Evolutionary conservation across 2,113 vertebrate species (phyloP).

Genomic region (Vireo altiloquus): DNA sequence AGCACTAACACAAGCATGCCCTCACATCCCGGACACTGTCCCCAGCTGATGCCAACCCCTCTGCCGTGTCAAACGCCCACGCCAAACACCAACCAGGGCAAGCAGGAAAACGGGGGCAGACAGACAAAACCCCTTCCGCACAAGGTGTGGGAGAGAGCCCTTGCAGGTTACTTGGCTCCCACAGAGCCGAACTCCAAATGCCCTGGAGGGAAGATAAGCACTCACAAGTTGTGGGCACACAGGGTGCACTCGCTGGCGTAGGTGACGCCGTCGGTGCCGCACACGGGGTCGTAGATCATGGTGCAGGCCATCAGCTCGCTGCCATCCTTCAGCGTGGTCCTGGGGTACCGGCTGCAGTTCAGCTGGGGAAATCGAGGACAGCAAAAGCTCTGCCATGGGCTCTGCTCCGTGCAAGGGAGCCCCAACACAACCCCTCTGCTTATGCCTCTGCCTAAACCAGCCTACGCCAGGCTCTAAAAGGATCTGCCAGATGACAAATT

Average conservation of each 20-base stretch:
- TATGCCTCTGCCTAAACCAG: neutral
- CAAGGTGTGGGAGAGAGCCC: neutral
- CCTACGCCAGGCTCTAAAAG: neutral
- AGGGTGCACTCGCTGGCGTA: constrained; percentile 14
- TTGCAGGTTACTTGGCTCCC: neutral
- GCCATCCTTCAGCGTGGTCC: neutral
- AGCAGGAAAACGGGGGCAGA: rapidly evolving
- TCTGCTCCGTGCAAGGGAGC: neutral
- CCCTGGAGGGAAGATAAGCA: neutral
- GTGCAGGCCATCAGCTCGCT: neutral
- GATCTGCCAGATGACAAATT: neutral
- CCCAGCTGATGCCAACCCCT: rapidly evolving
- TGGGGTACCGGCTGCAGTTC: neutral
- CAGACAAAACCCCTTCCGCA: neutral
- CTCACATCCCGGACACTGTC: rapidly evolving
- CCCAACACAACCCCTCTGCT: neutral
- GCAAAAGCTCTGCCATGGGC: neutral
- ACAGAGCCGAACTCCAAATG: neutral
- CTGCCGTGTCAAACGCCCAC: rapidly evolving
- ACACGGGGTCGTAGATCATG: neutral
- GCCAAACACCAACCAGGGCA: neutral
- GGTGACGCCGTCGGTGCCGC: neutral
- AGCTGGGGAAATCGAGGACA: neutral
- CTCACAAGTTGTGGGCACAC: constrained; percentile 39
- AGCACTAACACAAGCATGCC: neutral